Evolutionary conservation across 2,797 vertebrate genomes (phyloP).

Genomic region (Arrhamphus sclerolepis): DNA sequence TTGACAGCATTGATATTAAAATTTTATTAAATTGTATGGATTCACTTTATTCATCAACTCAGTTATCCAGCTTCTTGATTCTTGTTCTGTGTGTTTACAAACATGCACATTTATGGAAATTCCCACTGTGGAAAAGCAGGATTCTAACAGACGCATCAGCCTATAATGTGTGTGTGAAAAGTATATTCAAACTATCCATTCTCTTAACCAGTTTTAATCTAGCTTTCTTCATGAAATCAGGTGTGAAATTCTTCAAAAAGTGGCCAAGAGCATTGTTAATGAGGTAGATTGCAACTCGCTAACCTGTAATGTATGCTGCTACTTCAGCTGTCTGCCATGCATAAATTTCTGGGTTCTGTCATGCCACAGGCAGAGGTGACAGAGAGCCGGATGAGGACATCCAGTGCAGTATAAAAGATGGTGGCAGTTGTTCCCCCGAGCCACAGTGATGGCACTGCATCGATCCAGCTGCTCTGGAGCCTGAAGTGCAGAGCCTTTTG

Average conservation of each 20-base stretch:
- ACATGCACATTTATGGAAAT: constrained; percentile 10
- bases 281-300: constrained; percentile 32
- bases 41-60: constrained; percentile 23
- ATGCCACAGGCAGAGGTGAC: constrained; percentile 63
- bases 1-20: too few relatives aligned
- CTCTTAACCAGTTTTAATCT: constrained; percentile 32
- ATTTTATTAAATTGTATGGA: constrained; percentile 11
- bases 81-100: constrained; percentile 6
- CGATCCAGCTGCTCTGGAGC: constrained; percentile 73
- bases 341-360: constrained; percentile 52
- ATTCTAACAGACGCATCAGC: neutral
- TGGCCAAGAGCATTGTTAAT: constrained; percentile 27
- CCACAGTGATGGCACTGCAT: constrained; percentile 68
- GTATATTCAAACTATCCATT: constrained; percentile 35
- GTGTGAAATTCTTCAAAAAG: constrained; percentile 37
- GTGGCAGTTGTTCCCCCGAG: constrained; percentile 67
- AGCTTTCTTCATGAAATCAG: constrained; percentile 41
- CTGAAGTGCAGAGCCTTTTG: constrained; percentile 68
- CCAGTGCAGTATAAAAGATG: constrained; percentile 74
- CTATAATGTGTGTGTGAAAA: constrained; percentile 23
- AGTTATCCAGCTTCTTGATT: constrained; percentile 23
- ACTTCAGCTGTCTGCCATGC: constrained; percentile 51
- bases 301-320: constrained; percentile 56
- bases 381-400: constrained; percentile 76
- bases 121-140: constrained; percentile 10